Percentiles rank a stretch among this genome's conserved stretches.
These are phyloP conservation scores for Tachystola acroxantha DNA, from an alignment of 2,888 invertebrate species.

Conservation along the genomic window DNA sequence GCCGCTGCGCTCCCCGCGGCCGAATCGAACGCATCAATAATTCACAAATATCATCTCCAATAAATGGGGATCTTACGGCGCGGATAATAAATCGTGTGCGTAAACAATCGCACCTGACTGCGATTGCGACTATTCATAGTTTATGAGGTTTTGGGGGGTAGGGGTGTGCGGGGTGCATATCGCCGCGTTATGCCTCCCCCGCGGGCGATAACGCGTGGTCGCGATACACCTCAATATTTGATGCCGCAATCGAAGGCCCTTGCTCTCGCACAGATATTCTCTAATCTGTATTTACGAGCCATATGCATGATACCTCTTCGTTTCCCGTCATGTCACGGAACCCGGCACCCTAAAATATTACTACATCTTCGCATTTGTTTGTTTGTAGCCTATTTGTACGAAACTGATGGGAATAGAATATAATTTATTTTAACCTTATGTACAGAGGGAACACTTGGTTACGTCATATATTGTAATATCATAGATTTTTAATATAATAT, in stretches of 20 bases:
- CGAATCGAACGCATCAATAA: slow-evolving; percentile 34
- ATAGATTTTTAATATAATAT: no score
- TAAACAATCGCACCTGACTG: slow-evolving; percentile 66
- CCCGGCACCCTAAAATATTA: not conserved
- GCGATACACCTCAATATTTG: slow-evolving; percentile 65
- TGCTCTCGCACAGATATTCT: slow-evolving; percentile 24
- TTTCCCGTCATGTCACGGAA: not conserved
- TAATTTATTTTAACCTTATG: no score
- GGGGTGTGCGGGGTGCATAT: slow-evolving; percentile 50
- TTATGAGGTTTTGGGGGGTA: slow-evolving; percentile 45
- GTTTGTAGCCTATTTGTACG: no score
- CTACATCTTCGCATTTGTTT: no score
- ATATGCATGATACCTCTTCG: slow-evolving; percentile 16
- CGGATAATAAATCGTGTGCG: slow-evolving; percentile 60
- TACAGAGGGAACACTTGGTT: no score
- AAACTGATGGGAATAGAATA: no score
- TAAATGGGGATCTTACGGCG: slow-evolving; percentile 33
- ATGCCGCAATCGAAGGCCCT: slow-evolving; percentile 61
- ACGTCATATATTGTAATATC: no score
- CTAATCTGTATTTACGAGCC: slow-evolving; percentile 50
- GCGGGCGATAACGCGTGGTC: slow-evolving; percentile 33
- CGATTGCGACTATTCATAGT: slow-evolving; percentile 67
- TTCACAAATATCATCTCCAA: slow-evolving; percentile 46
- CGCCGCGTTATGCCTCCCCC: slow-evolving; percentile 52
- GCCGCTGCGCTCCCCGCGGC: no score